phyloP scores from a whole-genome alignment of 2,113 vertebrate genomes.

The Cathartes aura region DNA sequence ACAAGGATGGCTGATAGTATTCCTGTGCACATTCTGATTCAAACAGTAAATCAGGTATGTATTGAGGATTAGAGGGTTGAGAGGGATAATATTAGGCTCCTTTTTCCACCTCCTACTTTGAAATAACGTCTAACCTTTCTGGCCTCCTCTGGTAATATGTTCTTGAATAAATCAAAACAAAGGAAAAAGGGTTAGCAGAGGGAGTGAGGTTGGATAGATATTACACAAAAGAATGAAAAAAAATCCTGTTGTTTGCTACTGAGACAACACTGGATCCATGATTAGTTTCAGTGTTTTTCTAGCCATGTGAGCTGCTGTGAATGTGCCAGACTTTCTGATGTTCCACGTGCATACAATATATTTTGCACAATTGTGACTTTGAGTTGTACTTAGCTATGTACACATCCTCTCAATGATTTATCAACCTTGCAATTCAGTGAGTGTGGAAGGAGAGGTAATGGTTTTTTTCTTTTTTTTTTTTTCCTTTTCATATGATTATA shows the following conservation, averaged over 20 bases:
- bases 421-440: background rate
- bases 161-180: background rate
- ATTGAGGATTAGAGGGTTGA: background rate
- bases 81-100: background rate
- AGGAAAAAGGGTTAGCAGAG: background rate
- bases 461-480: no score
- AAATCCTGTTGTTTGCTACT: background rate
- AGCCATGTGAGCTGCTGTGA: background rate
- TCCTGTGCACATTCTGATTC: background rate
- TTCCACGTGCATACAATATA: background rate
- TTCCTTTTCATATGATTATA: background rate
- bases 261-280: background rate
- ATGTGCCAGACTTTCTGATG: background rate
- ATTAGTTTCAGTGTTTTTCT: background rate
- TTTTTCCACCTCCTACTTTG: background rate
- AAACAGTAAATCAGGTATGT: background rate
- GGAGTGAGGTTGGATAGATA: background rate
- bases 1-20: background rate
- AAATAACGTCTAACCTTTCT: background rate
- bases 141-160: background rate
- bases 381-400: background rate
- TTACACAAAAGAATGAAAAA: background rate
- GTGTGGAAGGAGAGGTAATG: background rate
- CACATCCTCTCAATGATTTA: background rate
- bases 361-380: background rate